Base-by-base conservation (phyloP, 2,888 invertebrate genomes). In the Rotaria socialis region DNA sequence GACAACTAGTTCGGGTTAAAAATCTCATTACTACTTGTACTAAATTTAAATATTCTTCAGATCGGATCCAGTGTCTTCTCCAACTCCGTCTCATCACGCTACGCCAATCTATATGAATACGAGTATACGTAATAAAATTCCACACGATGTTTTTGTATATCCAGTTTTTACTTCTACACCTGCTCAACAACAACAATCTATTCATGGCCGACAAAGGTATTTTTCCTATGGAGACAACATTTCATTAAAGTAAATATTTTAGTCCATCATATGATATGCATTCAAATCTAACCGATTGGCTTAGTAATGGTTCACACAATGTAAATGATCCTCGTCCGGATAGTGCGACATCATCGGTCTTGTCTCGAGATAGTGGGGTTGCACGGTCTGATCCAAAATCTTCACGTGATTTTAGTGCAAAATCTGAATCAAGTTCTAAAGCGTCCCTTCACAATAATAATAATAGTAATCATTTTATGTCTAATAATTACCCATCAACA, bases 331-430 rank as follows among this genome's bases (percentile, higher is more conserved):
- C 41, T 22, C 75, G 75, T 80, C 75, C 75, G 7, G 75, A 80
- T 80, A 80, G 75, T 80, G 75, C 75, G 3, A 47, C 75, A 80
- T 80, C 75, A 24, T 80, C 75, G 2, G 43, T 80, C 16, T 43
- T 80, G 24, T 80, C 75, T 80, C 75, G 75, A 14, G 75, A 80
- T 22, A 80, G 75, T 80, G 75, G 75, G 47, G 8, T 80, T 10
- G 43, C 75, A 10, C 75, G 75, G 24, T 80, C 75, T 24, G 75
- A 80, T 80, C 47, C 47, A 43, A 80, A 80, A 80, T 80, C 75
- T 2, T 80, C 75, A 80, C 75, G 75, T 80, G 75, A 80, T 47
- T 80, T 47, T 80, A 80, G 75, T 84, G 52, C 27, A 35, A 84
- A 84, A 55, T 84, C 84, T 55, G 52, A 55, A 84, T 22, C 84